Percentiles rank a stretch among this genome's conserved stretches.
Evolutionary conservation across 1,140 invertebrate genomes (phyloP).

Genomic region (Drosophila baimaii): DNA sequence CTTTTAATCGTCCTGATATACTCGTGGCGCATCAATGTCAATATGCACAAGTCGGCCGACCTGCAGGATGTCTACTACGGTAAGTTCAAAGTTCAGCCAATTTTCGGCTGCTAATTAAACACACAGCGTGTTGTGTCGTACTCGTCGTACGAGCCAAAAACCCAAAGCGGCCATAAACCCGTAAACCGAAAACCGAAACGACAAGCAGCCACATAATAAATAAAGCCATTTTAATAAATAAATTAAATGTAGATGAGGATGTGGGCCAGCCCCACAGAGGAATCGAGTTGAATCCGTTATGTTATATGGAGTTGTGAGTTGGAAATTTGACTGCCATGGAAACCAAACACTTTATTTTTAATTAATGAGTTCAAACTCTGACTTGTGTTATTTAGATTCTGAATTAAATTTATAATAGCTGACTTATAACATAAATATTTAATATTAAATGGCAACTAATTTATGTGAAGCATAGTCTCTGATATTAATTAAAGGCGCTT

Average conservation of each 20-base stretch:
- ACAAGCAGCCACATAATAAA: conserved; percentile 58
- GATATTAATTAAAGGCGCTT: too few relatives aligned
- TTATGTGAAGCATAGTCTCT: too few relatives aligned
- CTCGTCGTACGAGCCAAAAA: conserved; percentile 8
- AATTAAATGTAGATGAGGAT: conserved; percentile 53
- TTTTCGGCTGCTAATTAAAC: conserved; percentile 57
- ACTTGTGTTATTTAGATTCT: background rate
- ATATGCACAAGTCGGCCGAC: conserved; percentile 87
- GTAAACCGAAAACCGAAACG: conserved; percentile 11
- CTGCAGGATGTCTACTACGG: conserved; percentile 90
- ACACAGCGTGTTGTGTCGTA: background rate
- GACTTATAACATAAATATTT: background rate
- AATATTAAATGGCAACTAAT: background rate
- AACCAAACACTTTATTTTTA: conserved; percentile 31
- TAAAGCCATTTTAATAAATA: conserved; percentile 65
- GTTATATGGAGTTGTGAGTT: background rate
- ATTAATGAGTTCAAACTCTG: conserved; percentile 26
- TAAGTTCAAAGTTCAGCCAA: conserved; percentile 81
- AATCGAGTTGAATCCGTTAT: background rate
- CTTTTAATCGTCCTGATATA: conserved; percentile 89
- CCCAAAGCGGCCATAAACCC: conserved; percentile 38
- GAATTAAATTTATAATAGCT: background rate
- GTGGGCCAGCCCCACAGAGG: conserved; percentile 1
- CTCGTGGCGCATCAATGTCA: conserved; percentile 89
- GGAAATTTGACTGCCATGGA: conserved; percentile 6